These are phyloP conservation scores for Pollenia angustigena DNA, from an alignment of 2,888 invertebrate genomes.

Conservation along the genomic window DNA sequence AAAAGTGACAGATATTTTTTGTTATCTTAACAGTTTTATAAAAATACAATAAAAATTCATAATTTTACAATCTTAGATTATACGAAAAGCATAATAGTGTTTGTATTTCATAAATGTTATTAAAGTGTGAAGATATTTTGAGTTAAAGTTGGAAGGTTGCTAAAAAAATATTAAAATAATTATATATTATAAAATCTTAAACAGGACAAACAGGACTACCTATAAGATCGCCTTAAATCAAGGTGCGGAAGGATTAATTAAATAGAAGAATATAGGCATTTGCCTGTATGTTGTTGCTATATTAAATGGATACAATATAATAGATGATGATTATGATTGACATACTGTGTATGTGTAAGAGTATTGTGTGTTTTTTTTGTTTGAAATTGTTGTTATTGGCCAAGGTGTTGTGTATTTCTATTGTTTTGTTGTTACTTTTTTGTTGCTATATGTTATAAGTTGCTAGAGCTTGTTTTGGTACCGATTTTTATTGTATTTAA, in stretches of 20 bases:
- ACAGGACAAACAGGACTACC: not conserved
- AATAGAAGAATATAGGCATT: slow-evolving; percentile 32
- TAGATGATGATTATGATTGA: slow-evolving; percentile 59
- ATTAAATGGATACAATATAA: slow-evolving; percentile 38
- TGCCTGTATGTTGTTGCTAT: slow-evolving; percentile 42
- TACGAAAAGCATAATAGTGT: slow-evolving; percentile 3
- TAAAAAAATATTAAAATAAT: not conserved
- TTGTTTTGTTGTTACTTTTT: slow-evolving; percentile 54
- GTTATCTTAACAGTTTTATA: too few species aligned
- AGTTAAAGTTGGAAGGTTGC: not conserved
- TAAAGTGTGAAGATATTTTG: not conserved
- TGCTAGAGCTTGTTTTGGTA: slow-evolving; percentile 47
- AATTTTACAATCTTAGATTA: too few species aligned
- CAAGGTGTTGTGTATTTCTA: slow-evolving; percentile 61
- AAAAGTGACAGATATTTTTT: slow-evolving; percentile 33
- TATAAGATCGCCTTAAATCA: slow-evolving; percentile 8
- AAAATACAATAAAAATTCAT: too few species aligned
- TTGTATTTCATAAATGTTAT: not conserved
- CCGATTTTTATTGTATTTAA: slow-evolving; percentile 23
- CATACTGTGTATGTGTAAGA: slow-evolving; percentile 6
- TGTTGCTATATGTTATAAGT: slow-evolving; percentile 43
- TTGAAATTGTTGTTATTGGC: slow-evolving; percentile 63
- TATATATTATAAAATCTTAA: slow-evolving; percentile 1
- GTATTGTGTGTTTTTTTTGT: slow-evolving; percentile 38
- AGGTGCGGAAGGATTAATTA: slow-evolving; percentile 69